Conservation (phyloP, 2,888 invertebrate species). For the Glaucopsyche alexis region DNA sequence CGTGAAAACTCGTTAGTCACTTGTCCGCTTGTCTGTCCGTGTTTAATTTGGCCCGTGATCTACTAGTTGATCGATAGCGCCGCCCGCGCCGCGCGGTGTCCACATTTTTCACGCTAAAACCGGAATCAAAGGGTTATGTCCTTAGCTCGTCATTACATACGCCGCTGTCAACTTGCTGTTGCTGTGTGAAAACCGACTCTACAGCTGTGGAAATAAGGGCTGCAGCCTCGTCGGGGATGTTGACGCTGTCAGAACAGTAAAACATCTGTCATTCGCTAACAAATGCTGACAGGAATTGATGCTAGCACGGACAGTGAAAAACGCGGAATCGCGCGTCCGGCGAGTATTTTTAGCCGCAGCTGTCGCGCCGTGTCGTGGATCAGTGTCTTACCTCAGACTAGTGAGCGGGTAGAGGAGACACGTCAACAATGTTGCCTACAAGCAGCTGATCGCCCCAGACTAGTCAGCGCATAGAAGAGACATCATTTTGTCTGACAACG, state of each 20-base stretch:
- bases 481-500: neutral
- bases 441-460: neutral
- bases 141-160: constrained; percentile 67
- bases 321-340: constrained; percentile 72
- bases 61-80: constrained; percentile 30
- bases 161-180: constrained; percentile 40
- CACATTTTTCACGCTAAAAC: constrained; percentile 55
- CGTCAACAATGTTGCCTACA: constrained; percentile 33
- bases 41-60: constrained; percentile 8
- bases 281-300: constrained; percentile 77
- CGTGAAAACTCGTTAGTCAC: constrained; percentile 9
- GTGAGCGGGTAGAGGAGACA: constrained; percentile 40
- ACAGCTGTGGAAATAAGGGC: neutral
- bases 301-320: constrained; percentile 75
- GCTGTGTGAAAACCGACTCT: neutral
- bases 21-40: constrained; percentile 16
- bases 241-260: constrained; percentile 60
- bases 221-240: constrained; percentile 32
- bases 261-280: constrained; percentile 77
- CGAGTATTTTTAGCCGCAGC: constrained; percentile 70
- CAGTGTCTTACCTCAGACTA: constrained; percentile 50
- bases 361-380: constrained; percentile 64
- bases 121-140: constrained; percentile 65
- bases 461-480: neutral
- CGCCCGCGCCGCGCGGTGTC: constrained; percentile 32